Base-by-base conservation (phyloP, 1,140 invertebrate genomes). In the Caerostris extrusa region DNA sequence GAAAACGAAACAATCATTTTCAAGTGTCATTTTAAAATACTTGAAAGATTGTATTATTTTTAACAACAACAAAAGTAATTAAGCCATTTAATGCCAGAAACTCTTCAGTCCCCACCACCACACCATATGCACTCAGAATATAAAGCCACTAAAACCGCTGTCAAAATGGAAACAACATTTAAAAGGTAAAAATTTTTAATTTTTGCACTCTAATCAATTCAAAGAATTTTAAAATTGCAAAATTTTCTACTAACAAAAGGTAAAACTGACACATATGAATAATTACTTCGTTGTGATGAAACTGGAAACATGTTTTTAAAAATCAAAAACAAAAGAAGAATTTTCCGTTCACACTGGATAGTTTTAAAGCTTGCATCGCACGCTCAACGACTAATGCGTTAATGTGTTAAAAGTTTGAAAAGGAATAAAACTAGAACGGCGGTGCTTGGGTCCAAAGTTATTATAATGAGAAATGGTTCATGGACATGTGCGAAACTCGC, bases 241-340 rank as follows among this genome's bases (percentile, higher is more conserved):
- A n/a, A 56, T 77, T 81, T 34, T 60, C 69, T 64, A 34, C 34
- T 34, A 1, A 0, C 34, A 60, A 58, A 90, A 61, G 81, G 77
- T 60, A 91, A 92, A 92, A 64, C 34, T 92, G 91, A 71, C 91
- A 86, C 60, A 60, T 58, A 57, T 92, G 91, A 92, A 92, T 92
- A 92, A 92, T 92, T 92, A 92, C 61, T 85, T 92, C 56, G 82
- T 57, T 57, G 91, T 92, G 91, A 69, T 86, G 91, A 92, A 92
- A 86, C 91, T 61, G 6, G 60, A 86, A 92, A 57, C 81, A 57
- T 50, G 57, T 57, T 92, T 86, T 69, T 69, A 19, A 82, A 86
- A 92, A 92, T 56, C 12, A 61, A 7, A 12, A 14, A 58, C 14
- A 57, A 60, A 92, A 92, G 55, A 55, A 56, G 34, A 56, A 53